A percentile compares a stretch with the other conserved stretches of the same genome.
phyloP scores from a whole-genome alignment of 2,113 vertebrate genomes.

The Oreotrochilus melanogaster region DNA sequence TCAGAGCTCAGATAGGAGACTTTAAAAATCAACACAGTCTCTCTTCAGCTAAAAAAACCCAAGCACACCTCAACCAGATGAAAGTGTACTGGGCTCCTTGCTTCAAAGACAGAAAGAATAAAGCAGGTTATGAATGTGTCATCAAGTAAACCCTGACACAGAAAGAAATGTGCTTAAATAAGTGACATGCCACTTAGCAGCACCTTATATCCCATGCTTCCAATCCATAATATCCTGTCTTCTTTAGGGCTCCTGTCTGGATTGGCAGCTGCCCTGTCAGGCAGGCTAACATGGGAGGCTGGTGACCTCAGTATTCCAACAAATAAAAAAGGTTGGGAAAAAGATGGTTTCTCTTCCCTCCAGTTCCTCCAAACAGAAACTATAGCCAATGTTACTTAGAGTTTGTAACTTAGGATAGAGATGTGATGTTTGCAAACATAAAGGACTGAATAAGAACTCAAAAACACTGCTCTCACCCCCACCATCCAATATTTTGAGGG shows the following conservation, averaged over 20 bases:
- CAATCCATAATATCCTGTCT: background rate
- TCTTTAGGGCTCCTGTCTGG: background rate
- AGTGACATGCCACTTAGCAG: background rate
- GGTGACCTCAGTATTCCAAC: background rate
- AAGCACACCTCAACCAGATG: background rate
- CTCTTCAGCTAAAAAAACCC: background rate
- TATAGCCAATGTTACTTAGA: background rate
- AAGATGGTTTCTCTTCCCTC: background rate
- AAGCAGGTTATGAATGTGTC: background rate
- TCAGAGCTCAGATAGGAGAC: background rate
- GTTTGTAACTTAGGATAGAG: background rate
- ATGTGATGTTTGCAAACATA: accelerated
- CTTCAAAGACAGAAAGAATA: background rate
- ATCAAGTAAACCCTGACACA: background rate
- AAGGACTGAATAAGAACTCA: background rate
- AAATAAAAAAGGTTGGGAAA: background rate
- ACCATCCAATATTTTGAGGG: accelerated
- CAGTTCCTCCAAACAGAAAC: background rate
- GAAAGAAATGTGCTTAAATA: background rate
- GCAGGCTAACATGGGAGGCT: background rate
- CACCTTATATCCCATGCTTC: background rate
- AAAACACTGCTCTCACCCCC: background rate
- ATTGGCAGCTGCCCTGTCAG: background rate
- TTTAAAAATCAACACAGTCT: background rate
- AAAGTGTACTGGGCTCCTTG: background rate